Percentiles rank a stretch among this genome's conserved stretches.
phyloP scores from a whole-genome alignment of 1,140 invertebrate species.

The Araneus ventricosus region DNA sequence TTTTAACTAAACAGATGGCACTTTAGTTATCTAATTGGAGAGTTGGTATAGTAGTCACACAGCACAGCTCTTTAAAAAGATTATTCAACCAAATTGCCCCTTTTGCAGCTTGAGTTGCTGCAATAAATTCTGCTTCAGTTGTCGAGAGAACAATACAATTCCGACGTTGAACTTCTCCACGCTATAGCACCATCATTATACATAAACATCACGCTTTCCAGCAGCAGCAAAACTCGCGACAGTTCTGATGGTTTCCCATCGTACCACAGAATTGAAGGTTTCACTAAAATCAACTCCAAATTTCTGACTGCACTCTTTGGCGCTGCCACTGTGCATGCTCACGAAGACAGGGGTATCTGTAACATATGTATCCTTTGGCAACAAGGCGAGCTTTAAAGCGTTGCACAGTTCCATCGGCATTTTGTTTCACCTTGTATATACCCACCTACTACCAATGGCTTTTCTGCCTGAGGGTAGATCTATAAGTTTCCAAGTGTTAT shows the following conservation, averaged over 20 bases:
- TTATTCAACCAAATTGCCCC: conserved; percentile 49
- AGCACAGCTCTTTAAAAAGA: conserved; percentile 20
- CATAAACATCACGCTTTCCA: conserved; percentile 38
- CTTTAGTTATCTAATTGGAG: conserved; percentile 78
- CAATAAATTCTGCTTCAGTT: conserved; percentile 73
- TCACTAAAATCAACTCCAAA: conserved; percentile 77
- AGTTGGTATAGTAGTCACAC: background rate
- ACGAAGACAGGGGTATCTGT: no score
- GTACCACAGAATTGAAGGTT: conserved; percentile 77
- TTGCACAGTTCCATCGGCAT: conserved; percentile 32
- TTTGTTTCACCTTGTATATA: conserved; percentile 79
- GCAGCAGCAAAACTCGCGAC: conserved; percentile 70
- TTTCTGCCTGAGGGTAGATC: conserved; percentile 76
- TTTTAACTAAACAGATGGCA: conserved; percentile 78
- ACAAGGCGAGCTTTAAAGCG: conserved; percentile 79
- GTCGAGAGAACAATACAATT: conserved; percentile 59
- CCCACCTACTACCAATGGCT: conserved; percentile 79
- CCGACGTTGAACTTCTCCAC: conserved; percentile 63
- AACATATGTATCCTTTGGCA: conserved; percentile 80
- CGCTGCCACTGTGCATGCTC: no score
- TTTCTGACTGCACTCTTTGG: conserved; percentile 80
- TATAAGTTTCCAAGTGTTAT: no score
- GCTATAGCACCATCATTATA: conserved; percentile 32
- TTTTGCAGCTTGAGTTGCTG: conserved; percentile 46
- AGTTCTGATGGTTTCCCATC: conserved; percentile 76